Evolutionary conservation across 2,888 invertebrate genomes (phyloP).

Genomic region (Trissolcus japonicus): DNA sequence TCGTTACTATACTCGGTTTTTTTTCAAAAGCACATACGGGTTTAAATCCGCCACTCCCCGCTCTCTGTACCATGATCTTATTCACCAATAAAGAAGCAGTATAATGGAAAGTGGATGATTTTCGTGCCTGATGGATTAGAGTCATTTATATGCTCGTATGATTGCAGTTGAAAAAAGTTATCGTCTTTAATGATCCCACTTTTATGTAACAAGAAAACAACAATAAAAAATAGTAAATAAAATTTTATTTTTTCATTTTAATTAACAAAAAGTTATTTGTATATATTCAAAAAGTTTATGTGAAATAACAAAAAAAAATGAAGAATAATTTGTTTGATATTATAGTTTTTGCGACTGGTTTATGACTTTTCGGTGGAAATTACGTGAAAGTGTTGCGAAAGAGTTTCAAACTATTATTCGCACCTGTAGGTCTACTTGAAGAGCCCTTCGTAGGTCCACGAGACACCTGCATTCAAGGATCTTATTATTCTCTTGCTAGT

Average conservation of each 20-base stretch:
- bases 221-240: neutral
- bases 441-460: constrained; percentile 20
- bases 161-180: too few species aligned
- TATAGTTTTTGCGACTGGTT: too few species aligned
- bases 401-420: constrained; percentile 18
- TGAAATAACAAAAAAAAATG: neutral
- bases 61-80: neutral
- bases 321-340: neutral
- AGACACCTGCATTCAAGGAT: constrained; percentile 31
- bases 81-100: constrained; percentile 2
- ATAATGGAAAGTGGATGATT: constrained; percentile 3
- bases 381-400: constrained; percentile 6
- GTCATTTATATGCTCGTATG: too few species aligned
- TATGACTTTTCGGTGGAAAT: neutral
- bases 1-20: constrained; percentile 4
- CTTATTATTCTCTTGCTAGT: constrained; percentile 21
- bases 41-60: neutral
- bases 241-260: neutral
- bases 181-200: too few species aligned
- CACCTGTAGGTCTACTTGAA: constrained; percentile 25
- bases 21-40: constrained; percentile 4
- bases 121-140: neutral
- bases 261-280: neutral
- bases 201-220: too few species aligned
- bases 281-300: too few species aligned